Base-by-base conservation (phyloP, 2,888 invertebrate species). In the Thysanoteuthis rhombus region DNA sequence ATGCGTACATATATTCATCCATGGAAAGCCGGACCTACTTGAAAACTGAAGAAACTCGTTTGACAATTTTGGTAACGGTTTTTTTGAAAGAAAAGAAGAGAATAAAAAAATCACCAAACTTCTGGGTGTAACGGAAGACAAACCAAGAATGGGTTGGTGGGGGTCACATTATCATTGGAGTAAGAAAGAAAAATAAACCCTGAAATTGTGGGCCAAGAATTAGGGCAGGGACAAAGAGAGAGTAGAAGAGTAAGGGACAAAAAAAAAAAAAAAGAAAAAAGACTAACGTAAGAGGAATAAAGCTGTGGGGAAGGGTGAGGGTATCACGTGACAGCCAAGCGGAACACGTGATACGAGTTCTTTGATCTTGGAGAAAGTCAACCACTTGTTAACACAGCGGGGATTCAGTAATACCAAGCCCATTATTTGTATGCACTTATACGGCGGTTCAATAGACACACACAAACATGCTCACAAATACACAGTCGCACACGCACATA, bases 121-220 rank as follows among this genome's bases (percentile, higher is more conserved):
- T 75, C 4, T 10, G 4, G 36, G 36, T 16, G n/a, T 36, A n/a
- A n/a, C 75, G 12, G 16, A 75, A 75, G 75, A 75, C n/a, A 75
- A n/a, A 75, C 8, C 12, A n/a, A 36, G n/a, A 75, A 16, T n/a
- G n/a, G n/a, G 16, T 75, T n/a, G n/a, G n/a, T n/a, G n/a, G 19
- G n/a, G 75, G 75, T 75, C 75, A 75, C n/a, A n/a, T 75, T n/a
- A 75, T 75, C 75, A 75, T n/a, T 75, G 75, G 75, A 12, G 75
- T n/a, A n/a, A n/a, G 12, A 2, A 75, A 75, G 75, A 75, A 75
- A 75, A 75, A 75, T 36, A 75, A 75, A n/a, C 36, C 75, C n/a
- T 36, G n/a, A n/a, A 75, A 75, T n/a, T 12, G 75, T 75, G 16
- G n/a, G 75, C 12, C 12, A 75, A 75, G 75, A 75, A n/a, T 75